Evolutionary conservation across 2,113 vertebrate genomes (phyloP).

Genomic region (Ramphastos sulfuratus): DNA sequence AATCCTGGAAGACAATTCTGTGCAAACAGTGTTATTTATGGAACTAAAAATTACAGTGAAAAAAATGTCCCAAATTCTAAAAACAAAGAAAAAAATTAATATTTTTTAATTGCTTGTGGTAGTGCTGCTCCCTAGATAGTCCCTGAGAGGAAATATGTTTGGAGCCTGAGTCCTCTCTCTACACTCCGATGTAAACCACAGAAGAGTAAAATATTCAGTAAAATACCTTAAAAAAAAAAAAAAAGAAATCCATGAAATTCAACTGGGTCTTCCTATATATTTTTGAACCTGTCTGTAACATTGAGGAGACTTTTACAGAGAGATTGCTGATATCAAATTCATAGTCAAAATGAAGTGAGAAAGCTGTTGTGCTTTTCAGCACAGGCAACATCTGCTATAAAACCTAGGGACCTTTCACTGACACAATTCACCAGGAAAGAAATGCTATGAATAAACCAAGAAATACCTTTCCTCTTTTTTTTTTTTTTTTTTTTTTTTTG

Average conservation of each 20-base stretch:
- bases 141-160: not conserved
- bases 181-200: not conserved
- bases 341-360: not conserved
- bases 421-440: not conserved
- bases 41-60: not conserved
- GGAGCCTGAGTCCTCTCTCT: not conserved
- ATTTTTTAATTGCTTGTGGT: not conserved
- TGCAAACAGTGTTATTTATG: not conserved
- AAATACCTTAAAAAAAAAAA: not conserved
- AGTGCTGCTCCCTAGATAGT: not conserved
- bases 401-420: not conserved
- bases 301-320: not conserved
- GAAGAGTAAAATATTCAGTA: not conserved
- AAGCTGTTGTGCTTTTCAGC: not conserved
- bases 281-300: not conserved
- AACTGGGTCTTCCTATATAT: not conserved
- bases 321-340: not conserved
- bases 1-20: not conserved
- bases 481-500: not conserved
- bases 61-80: not conserved
- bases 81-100: not conserved
- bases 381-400: not conserved
- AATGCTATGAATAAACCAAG: not conserved
- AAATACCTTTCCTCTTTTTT: not conserved
- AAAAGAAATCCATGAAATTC: not conserved